Conservation (phyloP, 1,140 invertebrate genomes). For the Aphelinus atriplicis region DNA sequence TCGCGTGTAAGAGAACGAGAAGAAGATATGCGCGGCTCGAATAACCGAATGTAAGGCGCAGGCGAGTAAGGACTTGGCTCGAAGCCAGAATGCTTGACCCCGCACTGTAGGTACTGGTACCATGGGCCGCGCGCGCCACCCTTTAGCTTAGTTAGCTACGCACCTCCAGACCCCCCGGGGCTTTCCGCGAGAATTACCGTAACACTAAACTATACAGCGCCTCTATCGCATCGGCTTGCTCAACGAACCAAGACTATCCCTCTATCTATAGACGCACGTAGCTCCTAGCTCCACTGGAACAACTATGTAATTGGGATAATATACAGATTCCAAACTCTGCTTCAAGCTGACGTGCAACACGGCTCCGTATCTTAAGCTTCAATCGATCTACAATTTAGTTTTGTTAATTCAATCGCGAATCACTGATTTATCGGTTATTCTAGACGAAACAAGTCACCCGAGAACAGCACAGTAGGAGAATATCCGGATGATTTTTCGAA, state of each 20-base stretch:
- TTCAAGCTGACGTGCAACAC: too few species aligned
- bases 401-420: too few species aligned
- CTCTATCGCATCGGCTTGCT: background rate
- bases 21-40: background rate
- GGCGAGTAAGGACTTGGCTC: background rate
- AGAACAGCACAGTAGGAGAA: too few species aligned
- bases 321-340: too few species aligned
- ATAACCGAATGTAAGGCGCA: background rate
- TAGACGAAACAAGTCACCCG: too few species aligned
- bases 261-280: background rate
- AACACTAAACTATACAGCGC: constrained; percentile 4
- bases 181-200: constrained; percentile 27
- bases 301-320: constrained; percentile 15
- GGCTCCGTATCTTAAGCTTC: too few species aligned
- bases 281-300: background rate
- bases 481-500: too few species aligned
- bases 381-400: too few species aligned
- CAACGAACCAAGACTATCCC: constrained; percentile 33
- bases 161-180: background rate
- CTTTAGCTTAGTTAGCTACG: constrained; percentile 9
- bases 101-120: background rate
- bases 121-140: background rate
- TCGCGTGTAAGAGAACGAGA: background rate
- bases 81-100: constrained; percentile 17
- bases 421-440: too few species aligned